Percentiles rank a stretch among this genome's conserved stretches.
Conservation (phyloP, 2,888 invertebrate species). For the Ornithoptera alexandrae region DNA sequence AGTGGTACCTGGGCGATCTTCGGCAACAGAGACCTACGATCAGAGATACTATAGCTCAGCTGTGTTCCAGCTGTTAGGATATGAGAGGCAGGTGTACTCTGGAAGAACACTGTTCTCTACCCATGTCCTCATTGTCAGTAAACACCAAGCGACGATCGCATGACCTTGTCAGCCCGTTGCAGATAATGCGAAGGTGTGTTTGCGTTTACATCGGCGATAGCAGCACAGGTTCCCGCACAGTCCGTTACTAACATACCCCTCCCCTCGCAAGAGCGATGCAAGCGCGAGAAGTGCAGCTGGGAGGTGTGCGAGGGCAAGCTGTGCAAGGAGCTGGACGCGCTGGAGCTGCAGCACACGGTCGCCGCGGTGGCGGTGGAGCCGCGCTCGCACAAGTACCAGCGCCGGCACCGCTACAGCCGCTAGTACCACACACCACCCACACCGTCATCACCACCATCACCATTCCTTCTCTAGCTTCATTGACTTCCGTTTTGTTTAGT, state of each 20-base stretch:
- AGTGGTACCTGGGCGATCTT: too few relatives aligned
- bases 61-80: too few relatives aligned
- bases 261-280: constrained; percentile 62
- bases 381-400: constrained; percentile 40
- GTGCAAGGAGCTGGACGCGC: constrained; percentile 68
- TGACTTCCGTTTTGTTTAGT: not conserved
- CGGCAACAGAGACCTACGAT: too few relatives aligned
- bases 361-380: constrained; percentile 47
- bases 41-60: too few relatives aligned
- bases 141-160: too few relatives aligned
- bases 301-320: constrained; percentile 72
- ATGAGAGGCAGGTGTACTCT: too few relatives aligned
- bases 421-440: not conserved
- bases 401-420: not conserved
- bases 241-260: constrained; percentile 2
- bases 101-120: too few relatives aligned
- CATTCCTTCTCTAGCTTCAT: not conserved
- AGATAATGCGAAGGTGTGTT: too few relatives aligned
- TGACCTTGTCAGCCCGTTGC: too few relatives aligned
- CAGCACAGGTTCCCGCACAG: not conserved
- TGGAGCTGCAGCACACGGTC: constrained; percentile 62
- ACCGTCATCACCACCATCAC: not conserved
- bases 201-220: too few relatives aligned
- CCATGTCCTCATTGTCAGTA: too few relatives aligned
- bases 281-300: constrained; percentile 71